A percentile compares a stretch with the other conserved stretches of the same genome.
phyloP scores from a whole-genome alignment of 1,140 invertebrate genomes.

The Scylla paramamosain region DNA sequence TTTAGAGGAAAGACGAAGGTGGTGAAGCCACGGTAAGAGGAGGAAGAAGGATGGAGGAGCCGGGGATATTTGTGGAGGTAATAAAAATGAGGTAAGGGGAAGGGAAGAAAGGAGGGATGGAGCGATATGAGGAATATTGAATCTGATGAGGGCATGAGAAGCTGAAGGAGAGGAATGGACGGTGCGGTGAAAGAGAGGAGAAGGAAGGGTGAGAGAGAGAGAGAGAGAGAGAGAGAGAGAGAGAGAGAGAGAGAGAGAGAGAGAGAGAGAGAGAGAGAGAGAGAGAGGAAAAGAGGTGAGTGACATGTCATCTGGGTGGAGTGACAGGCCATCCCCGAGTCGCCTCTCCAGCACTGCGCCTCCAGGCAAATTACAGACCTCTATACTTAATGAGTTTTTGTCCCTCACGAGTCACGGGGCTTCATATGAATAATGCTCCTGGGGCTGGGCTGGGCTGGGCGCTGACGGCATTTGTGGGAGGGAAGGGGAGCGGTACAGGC shows the following conservation, averaged over 20 bases:
- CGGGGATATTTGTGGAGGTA: neutral
- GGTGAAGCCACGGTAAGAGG: neutral
- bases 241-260: conserved; percentile 40
- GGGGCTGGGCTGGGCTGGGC: neutral
- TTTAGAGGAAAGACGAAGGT: neutral
- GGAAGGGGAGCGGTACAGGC: neutral
- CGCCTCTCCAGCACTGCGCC: neutral
- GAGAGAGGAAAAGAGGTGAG: conserved; percentile 40
- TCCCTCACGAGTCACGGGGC: conserved; percentile 17
- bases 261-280: conserved; percentile 50
- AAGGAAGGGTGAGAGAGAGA: conserved; percentile 49
- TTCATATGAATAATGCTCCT: neutral
- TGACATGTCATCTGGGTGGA: conserved; percentile 31
- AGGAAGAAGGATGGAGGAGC: neutral
- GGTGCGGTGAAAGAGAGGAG: neutral
- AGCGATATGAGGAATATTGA: neutral
- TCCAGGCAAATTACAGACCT: conserved; percentile 41
- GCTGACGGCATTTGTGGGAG: neutral
- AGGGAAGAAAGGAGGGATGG: neutral
- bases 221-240: conserved; percentile 55
- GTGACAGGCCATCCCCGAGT: conserved; percentile 33
- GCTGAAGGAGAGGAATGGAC: neutral
- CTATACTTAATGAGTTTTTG: conserved; percentile 45
- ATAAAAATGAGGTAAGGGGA: neutral
- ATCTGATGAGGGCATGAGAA: neutral